Conservation (phyloP, 2,888 invertebrate species). For the Diploptera punctata region DNA sequence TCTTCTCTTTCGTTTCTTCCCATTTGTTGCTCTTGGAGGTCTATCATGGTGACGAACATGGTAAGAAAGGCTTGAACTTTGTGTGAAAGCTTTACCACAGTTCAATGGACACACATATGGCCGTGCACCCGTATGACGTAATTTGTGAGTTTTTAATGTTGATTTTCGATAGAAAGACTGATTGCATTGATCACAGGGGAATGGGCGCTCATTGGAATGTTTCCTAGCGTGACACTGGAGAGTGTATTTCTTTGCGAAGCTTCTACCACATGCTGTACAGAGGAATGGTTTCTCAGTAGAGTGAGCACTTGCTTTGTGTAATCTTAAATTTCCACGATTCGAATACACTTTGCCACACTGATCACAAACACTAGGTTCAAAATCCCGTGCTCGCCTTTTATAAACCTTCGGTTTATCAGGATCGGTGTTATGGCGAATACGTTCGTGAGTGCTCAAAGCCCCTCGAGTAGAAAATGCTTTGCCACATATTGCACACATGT, state of each 20-base stretch:
- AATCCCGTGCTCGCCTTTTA: conserved; percentile 36
- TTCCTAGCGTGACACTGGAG: conserved; percentile 33
- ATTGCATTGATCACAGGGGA: conserved; percentile 31
- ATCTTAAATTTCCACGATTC: conserved; percentile 38
- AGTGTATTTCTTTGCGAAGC: conserved; percentile 32
- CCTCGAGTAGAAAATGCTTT: conserved; percentile 34
- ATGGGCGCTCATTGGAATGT: conserved; percentile 32
- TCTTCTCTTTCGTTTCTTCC: conserved; percentile 21
- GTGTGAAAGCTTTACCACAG: conserved; percentile 34
- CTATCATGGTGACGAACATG: conserved; percentile 34
- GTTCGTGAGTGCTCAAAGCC: conserved; percentile 31
- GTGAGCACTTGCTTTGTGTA: conserved; percentile 36
- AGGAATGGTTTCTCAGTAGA: conserved; percentile 27
- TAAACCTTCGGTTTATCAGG: conserved; percentile 36
- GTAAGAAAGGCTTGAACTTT: conserved; percentile 29
- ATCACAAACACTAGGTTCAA: conserved; percentile 39
- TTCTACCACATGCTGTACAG: conserved; percentile 30
- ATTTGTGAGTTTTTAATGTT: conserved; percentile 31
- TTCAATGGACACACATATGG: conserved; percentile 31
- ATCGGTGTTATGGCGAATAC: conserved; percentile 31
- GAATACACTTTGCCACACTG: conserved; percentile 39
- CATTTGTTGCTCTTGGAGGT: conserved; percentile 27
- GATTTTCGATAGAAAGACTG: conserved; percentile 30
- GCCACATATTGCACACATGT: conserved; percentile 32
- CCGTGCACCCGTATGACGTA: conserved; percentile 31